Conservation (phyloP, 2,113 vertebrate species). For the Clinocottus analis region DNA sequence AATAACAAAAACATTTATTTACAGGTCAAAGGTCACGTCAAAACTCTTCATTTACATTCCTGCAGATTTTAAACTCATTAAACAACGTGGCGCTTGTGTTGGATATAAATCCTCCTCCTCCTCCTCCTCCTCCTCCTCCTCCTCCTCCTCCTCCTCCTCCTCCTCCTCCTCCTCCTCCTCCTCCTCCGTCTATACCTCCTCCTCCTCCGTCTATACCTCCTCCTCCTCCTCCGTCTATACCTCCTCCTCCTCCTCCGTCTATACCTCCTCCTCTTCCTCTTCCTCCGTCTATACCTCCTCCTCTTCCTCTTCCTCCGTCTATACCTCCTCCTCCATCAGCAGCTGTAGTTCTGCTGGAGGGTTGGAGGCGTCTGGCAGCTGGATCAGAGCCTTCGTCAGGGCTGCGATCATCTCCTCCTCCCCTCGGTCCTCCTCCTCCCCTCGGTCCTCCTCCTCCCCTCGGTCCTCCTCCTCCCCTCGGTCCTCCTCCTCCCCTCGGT, state of each 20-base stretch:
- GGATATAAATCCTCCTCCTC: too few species aligned
- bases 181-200: slow-evolving; percentile 8
- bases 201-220: not conserved
- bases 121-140: not conserved
- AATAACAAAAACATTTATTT: slow-evolving; percentile 6
- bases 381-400: slow-evolving; percentile 84
- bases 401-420: slow-evolving; percentile 82
- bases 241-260: not conserved
- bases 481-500: slow-evolving; percentile 74
- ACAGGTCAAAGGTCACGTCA: slow-evolving; percentile 11
- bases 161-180: not conserved
- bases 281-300: not conserved
- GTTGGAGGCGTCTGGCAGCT: slow-evolving; percentile 19
- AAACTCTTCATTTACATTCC: not conserved
- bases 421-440: slow-evolving; percentile 75
- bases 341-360: not conserved
- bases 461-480: slow-evolving; percentile 78
- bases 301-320: not conserved
- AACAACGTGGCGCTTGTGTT: not conserved
- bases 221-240: too few species aligned
- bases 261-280: not conserved
- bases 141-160: not conserved
- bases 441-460: slow-evolving; percentile 58
- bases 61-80: not conserved
- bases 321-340: slow-evolving; percentile 2